A percentile compares a stretch with the other conserved stretches of the same genome.
Conservation (phyloP, 2,888 invertebrate genomes). For the Aspidiotus rigidus region DNA sequence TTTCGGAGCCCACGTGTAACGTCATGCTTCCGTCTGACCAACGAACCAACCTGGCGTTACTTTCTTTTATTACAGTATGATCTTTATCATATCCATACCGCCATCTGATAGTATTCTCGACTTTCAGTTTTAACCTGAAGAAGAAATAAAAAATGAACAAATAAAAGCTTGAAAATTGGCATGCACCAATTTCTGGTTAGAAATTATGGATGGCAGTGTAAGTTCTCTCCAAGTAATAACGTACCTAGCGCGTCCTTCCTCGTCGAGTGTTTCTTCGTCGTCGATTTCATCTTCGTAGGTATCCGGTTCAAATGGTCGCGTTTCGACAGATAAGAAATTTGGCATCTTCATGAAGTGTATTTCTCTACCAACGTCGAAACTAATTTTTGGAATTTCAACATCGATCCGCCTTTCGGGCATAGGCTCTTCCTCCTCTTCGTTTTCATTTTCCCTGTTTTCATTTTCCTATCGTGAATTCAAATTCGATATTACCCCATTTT, state of each 20-base stretch:
- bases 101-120: conserved; percentile 98
- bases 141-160: conserved; percentile 16
- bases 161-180: background rate
- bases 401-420: conserved; percentile 90
- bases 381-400: conserved; percentile 92
- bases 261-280: conserved; percentile 94
- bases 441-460: conserved; percentile 43
- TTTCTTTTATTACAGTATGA: conserved; percentile 74
- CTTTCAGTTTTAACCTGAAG: conserved; percentile 75
- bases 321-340: conserved; percentile 96
- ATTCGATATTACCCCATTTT: background rate
- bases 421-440: conserved; percentile 65
- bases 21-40: conserved; percentile 99
- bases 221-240: conserved; percentile 28
- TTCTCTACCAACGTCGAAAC: conserved; percentile 81
- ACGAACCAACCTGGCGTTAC: conserved; percentile 86
- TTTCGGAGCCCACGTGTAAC: conserved; percentile 90
- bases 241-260: conserved; percentile 84
- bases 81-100: conserved; percentile 70
- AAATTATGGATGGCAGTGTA: background rate
- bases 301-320: conserved; percentile 85
- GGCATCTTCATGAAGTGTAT: conserved; percentile 94
- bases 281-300: conserved; percentile 98
- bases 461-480: conserved; percentile 8
- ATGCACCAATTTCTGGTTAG: no score